phyloP scores from a whole-genome alignment of 2,113 vertebrate genomes.

The Pollachius pollachius region DNA sequence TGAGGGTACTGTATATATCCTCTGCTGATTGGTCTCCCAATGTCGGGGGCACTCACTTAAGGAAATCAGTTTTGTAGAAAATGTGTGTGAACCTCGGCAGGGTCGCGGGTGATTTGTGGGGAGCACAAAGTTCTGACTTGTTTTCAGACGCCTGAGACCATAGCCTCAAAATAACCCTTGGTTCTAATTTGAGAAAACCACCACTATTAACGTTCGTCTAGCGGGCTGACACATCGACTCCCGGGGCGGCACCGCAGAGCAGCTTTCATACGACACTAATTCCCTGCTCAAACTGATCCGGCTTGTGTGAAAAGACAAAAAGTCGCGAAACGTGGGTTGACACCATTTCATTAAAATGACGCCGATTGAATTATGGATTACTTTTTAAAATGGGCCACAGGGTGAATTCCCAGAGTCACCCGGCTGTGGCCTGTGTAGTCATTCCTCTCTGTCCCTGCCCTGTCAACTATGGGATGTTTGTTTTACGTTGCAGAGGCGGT shows the following conservation, averaged over 20 bases:
- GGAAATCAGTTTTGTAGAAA: constrained; percentile 26
- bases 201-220: constrained; percentile 16
- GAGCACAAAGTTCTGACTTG: neutral
- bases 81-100: constrained; percentile 28
- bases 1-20: neutral
- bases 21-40: neutral
- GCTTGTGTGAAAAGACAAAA: neutral
- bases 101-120: constrained; percentile 38
- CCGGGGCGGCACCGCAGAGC: neutral
- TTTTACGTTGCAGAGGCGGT: too few species aligned
- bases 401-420: too few species aligned
- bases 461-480: too few species aligned
- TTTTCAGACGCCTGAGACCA: too few species aligned
- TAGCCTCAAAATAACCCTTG: constrained; percentile 22
- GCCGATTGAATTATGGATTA: too few species aligned
- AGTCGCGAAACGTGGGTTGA: neutral
- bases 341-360: neutral
- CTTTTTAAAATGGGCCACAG: too few species aligned
- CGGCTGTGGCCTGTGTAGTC: too few species aligned
- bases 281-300: neutral
- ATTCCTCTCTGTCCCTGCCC: too few species aligned
- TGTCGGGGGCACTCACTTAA: neutral
- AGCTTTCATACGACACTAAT: too few species aligned
- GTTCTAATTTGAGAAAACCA: constrained; percentile 24
- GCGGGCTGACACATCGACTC: neutral